These are phyloP conservation scores for Merops nubicus DNA, from an alignment of 2,113 vertebrate genomes.

Conservation along the genomic window DNA sequence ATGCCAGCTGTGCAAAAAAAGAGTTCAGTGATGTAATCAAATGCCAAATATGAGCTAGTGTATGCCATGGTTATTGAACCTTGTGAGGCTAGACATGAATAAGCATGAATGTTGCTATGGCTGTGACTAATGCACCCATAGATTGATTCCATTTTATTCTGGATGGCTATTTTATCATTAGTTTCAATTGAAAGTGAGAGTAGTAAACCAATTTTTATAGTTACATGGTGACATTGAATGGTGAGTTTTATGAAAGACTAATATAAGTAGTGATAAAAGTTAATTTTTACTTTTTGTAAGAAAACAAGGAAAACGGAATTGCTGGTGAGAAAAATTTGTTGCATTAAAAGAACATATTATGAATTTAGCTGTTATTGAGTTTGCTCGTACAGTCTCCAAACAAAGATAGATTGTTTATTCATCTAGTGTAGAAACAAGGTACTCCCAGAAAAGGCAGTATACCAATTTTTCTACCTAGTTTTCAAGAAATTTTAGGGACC, in stretches of 20 bases:
- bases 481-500: background rate
- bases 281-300: background rate
- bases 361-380: background rate
- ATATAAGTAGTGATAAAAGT: background rate
- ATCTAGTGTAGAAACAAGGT: background rate
- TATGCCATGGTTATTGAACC: background rate
- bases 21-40: background rate
- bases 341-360: background rate
- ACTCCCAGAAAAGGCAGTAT: background rate
- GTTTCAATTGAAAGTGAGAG: background rate
- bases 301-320: background rate
- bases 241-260: background rate
- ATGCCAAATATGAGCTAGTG: background rate
- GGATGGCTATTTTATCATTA: background rate
- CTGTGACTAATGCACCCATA: background rate
- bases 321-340: background rate
- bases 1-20: background rate
- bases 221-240: background rate
- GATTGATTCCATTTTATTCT: background rate
- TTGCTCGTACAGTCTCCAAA: background rate
- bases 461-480: background rate
- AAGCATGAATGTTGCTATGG: background rate
- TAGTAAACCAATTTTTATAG: background rate
- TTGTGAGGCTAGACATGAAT: background rate
- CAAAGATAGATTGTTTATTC: background rate